Conservation (phyloP, 2,797 vertebrate genomes). For the Dendrocincla tyrannina region DNA sequence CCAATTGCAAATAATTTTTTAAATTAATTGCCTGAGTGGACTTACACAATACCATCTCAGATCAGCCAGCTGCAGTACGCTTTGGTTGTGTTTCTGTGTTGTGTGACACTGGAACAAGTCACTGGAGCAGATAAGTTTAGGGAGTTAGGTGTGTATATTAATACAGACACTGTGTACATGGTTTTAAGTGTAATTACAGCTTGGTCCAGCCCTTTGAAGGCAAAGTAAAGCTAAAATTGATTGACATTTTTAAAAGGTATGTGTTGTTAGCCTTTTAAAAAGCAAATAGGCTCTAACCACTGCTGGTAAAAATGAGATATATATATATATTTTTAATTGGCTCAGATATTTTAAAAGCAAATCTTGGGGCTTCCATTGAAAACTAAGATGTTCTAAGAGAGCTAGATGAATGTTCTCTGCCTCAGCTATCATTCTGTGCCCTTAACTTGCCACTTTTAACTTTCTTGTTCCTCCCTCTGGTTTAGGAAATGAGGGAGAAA, state of each 20-base stretch:
- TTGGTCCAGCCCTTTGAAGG: background rate
- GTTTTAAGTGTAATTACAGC: background rate
- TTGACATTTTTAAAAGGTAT: background rate
- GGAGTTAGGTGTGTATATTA: background rate
- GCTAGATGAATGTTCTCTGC: background rate
- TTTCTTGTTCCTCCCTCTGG: background rate
- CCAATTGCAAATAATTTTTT: background rate
- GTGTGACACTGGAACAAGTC: background rate
- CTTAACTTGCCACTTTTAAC: background rate
- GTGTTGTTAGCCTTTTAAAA: background rate
- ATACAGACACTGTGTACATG: background rate
- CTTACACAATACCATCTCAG: background rate
- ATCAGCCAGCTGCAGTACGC: background rate
- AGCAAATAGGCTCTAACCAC: background rate
- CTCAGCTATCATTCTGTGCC: background rate
- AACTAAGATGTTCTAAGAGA: background rate
- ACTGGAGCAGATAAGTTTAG: background rate
- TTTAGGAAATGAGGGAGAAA: background rate
- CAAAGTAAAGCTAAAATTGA: background rate
- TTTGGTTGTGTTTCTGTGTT: background rate
- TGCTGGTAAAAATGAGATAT: background rate
- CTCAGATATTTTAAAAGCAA: background rate
- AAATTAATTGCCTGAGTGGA: constrained; percentile 3
- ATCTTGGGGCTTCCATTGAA: background rate
- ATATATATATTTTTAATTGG: background rate